Conservation (phyloP, 2,888 invertebrate species). For the Timema cristinae region DNA sequence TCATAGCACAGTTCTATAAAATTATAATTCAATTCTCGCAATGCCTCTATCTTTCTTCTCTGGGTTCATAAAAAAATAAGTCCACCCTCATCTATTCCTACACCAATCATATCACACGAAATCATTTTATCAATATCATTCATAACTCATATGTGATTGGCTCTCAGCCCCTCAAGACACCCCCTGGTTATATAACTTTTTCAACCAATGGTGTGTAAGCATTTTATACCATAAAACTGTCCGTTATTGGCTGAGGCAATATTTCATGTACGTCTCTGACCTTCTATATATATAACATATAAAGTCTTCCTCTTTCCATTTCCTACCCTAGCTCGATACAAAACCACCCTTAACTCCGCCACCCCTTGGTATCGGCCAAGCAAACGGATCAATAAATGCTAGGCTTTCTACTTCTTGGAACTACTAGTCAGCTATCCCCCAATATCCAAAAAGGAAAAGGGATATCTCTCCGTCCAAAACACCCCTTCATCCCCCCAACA, state of each 20-base stretch:
- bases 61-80: too few species aligned
- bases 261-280: neutral
- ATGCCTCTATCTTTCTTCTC: too few species aligned
- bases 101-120: slow-evolving; percentile 26
- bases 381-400: slow-evolving; percentile 27
- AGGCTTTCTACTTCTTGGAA: slow-evolving; percentile 11
- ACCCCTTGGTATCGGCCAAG: slow-evolving; percentile 15
- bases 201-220: neutral
- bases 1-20: too few species aligned
- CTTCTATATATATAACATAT: neutral
- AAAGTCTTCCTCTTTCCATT: neutral
- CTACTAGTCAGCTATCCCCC: slow-evolving; percentile 3
- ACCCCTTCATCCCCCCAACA: neutral
- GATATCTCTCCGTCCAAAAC: slow-evolving; percentile 8
- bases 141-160: slow-evolving; percentile 28
- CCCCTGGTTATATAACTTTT: neutral
- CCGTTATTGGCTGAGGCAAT: neutral
- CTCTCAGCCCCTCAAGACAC: neutral
- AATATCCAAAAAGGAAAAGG: slow-evolving; percentile 13
- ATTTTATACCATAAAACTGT: neutral
- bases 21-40: too few species aligned
- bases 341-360: neutral
- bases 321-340: neutral
- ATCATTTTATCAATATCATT: slow-evolving; percentile 28
- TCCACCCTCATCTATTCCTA: neutral